Conservation (phyloP, 2,888 invertebrate species). For the Aquatica leii region DNA sequence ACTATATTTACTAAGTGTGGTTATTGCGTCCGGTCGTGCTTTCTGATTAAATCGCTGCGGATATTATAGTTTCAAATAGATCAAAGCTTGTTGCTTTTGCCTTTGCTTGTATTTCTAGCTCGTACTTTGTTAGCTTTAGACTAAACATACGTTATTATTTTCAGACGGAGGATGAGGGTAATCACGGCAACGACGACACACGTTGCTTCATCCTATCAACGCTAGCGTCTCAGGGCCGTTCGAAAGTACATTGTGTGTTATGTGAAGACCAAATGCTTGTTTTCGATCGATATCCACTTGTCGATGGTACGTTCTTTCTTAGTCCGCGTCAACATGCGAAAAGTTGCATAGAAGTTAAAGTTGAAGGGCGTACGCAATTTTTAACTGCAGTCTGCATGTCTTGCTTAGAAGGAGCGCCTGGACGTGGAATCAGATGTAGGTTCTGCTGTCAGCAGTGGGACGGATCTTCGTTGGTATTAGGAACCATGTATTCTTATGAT, state of each 20-base stretch:
- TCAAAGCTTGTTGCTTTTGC: constrained; percentile 25
- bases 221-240: constrained; percentile 89
- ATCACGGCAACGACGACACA: constrained; percentile 98
- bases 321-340: constrained; percentile 92
- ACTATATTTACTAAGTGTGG: constrained; percentile 36
- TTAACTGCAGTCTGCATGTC: constrained; percentile 95
- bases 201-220: constrained; percentile 95
- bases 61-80: constrained; percentile 42
- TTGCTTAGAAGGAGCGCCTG: constrained; percentile 85
- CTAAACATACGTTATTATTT: constrained; percentile 53
- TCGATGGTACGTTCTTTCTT: constrained; percentile 98
- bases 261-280: constrained; percentile 91
- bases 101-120: neutral
- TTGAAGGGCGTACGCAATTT: constrained; percentile 89
- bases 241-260: constrained; percentile 84
- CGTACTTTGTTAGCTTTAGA: constrained; percentile 5
- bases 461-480: constrained; percentile 91
- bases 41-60: constrained; percentile 43
- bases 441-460: constrained; percentile 90
- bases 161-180: constrained; percentile 98
- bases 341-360: constrained; percentile 88
- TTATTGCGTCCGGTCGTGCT: constrained; percentile 45
- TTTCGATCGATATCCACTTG: constrained; percentile 96
- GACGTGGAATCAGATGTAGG: constrained; percentile 81
- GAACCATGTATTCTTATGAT: constrained; percentile 98